Percentiles rank a stretch among this genome's conserved stretches.
Evolutionary conservation across 1,140 invertebrate species (phyloP).

Genomic region (Amyelois transitella): DNA sequence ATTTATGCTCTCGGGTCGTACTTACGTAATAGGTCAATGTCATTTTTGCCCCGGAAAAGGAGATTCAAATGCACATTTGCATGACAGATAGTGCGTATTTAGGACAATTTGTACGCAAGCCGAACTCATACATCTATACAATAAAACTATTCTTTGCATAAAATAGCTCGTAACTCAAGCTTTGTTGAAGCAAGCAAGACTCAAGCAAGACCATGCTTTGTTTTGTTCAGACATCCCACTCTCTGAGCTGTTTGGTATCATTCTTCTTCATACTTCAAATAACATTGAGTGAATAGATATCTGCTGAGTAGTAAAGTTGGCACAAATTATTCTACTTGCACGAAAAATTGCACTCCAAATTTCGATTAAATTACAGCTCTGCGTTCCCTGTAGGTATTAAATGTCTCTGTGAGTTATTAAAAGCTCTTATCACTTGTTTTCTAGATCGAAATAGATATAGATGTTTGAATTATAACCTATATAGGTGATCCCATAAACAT

Average conservation of each 20-base stretch:
- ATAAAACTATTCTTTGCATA: conserved; percentile 47
- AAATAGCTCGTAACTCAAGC: conserved; percentile 45
- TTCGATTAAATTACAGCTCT: too few relatives aligned
- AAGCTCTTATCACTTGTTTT: too few relatives aligned
- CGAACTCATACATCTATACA: conserved; percentile 35
- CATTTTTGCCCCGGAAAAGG: conserved; percentile 38
- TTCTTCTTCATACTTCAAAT: background rate
- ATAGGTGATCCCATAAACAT: too few relatives aligned
- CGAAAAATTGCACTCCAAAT: too few relatives aligned
- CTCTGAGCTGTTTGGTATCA: conserved; percentile 1
- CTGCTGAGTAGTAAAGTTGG: too few relatives aligned
- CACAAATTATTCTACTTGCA: too few relatives aligned
- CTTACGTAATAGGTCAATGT: background rate
- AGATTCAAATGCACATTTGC: conserved; percentile 52
- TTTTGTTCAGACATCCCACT: conserved; percentile 18
- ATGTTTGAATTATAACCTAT: too few relatives aligned
- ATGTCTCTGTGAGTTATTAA: too few relatives aligned
- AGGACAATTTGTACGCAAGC: conserved; percentile 48
- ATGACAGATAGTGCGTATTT: conserved; percentile 41
- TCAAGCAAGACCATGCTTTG: conserved; percentile 22
- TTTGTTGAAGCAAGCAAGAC: too few relatives aligned
- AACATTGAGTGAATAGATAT: background rate
- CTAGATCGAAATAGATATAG: too few relatives aligned
- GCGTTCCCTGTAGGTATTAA: too few relatives aligned
- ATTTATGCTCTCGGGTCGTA: too few relatives aligned